phyloP scores from a whole-genome alignment of 1,140 invertebrate genomes.

The Colletes gigas region DNA sequence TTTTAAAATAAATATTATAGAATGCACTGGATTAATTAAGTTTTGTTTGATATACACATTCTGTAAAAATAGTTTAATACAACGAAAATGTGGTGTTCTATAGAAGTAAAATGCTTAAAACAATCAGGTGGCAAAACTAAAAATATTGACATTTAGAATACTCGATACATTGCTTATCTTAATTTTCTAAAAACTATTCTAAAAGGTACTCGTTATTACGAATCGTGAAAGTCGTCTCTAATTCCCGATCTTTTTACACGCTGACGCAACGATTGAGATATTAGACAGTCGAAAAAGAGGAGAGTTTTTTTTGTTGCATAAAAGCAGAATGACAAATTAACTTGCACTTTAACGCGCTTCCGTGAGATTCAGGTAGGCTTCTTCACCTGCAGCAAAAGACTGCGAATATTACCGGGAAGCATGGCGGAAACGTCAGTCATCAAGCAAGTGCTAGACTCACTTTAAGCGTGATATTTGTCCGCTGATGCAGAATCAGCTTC shows the following conservation, averaged over 20 bases:
- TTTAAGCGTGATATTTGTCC: constrained; percentile 57
- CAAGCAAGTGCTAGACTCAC: constrained; percentile 33
- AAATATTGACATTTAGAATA: too few species aligned
- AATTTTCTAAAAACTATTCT: too few species aligned
- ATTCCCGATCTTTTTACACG: constrained; percentile 39
- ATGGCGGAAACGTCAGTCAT: constrained; percentile 48
- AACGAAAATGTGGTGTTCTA: too few species aligned
- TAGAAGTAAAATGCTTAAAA: too few species aligned
- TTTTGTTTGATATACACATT: too few species aligned
- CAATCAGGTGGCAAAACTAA: too few species aligned
- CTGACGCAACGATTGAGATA: constrained; percentile 41
- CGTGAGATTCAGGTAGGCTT: constrained; percentile 42
- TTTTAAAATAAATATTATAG: too few species aligned
- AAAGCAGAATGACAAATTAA: constrained; percentile 52
- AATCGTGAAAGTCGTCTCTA: neutral
- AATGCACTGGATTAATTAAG: too few species aligned
- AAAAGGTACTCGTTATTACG: too few species aligned
- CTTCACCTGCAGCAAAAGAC: constrained; percentile 5
- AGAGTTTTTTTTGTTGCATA: constrained; percentile 15
- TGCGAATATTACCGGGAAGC: constrained; percentile 35
- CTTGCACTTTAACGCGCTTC: constrained; percentile 29
- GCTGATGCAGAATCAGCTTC: constrained; percentile 41
- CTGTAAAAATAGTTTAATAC: too few species aligned
- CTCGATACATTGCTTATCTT: too few species aligned
- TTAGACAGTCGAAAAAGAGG: constrained; percentile 18